Conservation (phyloP, 2,113 vertebrate genomes). For the Megaptera novaeangliae region DNA sequence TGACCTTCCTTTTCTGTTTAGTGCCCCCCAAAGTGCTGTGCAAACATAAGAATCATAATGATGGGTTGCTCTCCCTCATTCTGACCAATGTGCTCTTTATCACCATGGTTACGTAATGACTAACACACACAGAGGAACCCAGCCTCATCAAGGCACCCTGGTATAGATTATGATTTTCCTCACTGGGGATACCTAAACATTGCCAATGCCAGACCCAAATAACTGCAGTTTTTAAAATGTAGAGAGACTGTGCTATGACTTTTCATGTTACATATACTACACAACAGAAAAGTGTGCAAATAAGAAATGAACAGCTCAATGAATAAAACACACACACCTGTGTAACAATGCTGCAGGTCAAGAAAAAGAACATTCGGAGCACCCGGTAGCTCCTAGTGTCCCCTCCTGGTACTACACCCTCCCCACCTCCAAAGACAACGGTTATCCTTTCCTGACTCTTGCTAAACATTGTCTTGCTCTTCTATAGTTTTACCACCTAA, state of each 20-base stretch:
- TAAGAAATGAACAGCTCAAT: neutral
- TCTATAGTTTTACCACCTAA: neutral
- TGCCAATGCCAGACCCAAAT: neutral
- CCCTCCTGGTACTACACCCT: neutral
- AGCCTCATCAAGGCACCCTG: neutral
- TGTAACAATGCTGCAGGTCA: neutral
- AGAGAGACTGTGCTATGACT: neutral
- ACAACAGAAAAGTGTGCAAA: neutral
- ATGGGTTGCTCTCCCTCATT: too few relatives aligned
- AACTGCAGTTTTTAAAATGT: neutral
- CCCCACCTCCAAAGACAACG: neutral
- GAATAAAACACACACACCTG: neutral
- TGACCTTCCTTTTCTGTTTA: neutral
- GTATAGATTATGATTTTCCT: neutral
- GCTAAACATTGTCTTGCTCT: neutral
- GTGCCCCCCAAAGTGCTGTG: accelerated
- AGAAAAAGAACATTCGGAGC: neutral
- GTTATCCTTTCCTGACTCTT: neutral
- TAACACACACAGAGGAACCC: accelerated
- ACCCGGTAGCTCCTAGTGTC: accelerated
- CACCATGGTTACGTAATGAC: neutral
- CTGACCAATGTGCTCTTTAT: neutral
- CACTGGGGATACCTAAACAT: accelerated
- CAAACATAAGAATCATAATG: neutral
- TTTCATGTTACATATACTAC: neutral